These are phyloP conservation scores for Cardiocondyla obscurior DNA, from an alignment of 1,140 invertebrate genomes.

Conservation along the genomic window DNA sequence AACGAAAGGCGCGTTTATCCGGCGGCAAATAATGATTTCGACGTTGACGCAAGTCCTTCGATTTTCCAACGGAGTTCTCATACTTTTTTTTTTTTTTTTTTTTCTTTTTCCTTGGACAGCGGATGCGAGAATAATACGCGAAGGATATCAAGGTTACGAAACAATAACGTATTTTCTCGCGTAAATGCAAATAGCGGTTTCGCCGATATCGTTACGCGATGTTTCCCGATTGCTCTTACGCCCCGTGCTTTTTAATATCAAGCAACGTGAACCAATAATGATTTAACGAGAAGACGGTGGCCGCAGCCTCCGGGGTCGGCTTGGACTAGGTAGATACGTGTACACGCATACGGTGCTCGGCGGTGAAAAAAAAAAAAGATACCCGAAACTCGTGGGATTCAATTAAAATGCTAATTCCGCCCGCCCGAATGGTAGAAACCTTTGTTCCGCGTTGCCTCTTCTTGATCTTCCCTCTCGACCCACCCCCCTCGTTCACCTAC, in stretches of 20 bases:
- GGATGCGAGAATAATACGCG: not conserved
- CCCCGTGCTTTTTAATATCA: not conserved
- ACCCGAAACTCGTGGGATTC: conserved; percentile 52
- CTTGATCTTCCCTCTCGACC: not conserved
- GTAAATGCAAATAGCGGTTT: not conserved
- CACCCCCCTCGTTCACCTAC: not conserved
- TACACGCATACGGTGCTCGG: not conserved
- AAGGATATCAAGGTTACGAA: not conserved
- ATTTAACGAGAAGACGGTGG: not conserved
- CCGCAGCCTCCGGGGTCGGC: not conserved
- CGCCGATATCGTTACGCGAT: not conserved
- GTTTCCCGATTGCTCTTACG: not conserved
- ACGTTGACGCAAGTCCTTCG: not conserved
- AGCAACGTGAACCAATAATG: not conserved
- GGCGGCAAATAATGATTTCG: not conserved
- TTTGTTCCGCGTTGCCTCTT: not conserved
- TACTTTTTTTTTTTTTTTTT: not conserved
- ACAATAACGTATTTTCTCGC: not conserved
- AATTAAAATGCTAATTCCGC: conserved; percentile 69
- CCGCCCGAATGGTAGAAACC: not conserved
- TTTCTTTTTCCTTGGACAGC: too few species aligned
- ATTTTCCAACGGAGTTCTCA: not conserved
- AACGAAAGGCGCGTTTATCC: conserved; percentile 12
- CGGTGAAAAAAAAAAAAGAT: conserved; percentile 53
- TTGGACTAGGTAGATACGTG: not conserved